These are phyloP conservation scores for Enteromius trimaculatus DNA, from an alignment of 2,797 vertebrate species.

Conservation along the genomic window DNA sequence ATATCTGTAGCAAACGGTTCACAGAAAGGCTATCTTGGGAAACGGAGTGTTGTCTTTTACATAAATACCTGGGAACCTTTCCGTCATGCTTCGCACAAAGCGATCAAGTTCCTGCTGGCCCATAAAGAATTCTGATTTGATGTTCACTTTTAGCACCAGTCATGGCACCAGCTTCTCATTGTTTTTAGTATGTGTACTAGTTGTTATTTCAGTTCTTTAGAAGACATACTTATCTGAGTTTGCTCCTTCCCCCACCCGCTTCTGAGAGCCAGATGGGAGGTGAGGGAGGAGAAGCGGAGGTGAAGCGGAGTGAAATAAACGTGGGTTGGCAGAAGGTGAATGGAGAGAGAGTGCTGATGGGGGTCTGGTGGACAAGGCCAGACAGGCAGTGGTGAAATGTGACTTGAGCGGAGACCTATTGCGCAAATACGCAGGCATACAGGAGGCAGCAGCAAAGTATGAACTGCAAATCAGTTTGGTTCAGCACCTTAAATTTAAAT, in stretches of 20 bases:
- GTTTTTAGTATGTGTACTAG: neutral
- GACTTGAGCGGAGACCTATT: slow-evolving; percentile 23
- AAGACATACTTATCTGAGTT: neutral
- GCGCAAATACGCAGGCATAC: neutral
- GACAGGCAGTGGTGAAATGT: slow-evolving; percentile 61
- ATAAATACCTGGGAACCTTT: slow-evolving; percentile 1
- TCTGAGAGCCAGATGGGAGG: slow-evolving; percentile 63
- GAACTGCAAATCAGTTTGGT: neutral
- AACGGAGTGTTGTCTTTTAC: neutral
- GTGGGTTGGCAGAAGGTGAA: slow-evolving; percentile 49
- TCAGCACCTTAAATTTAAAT: neutral
- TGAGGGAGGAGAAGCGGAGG: slow-evolving; percentile 32
- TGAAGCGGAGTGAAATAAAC: slow-evolving; percentile 41
- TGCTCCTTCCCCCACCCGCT: slow-evolving; percentile 43
- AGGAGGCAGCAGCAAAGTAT: neutral
- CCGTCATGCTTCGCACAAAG: neutral
- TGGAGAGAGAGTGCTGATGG: slow-evolving; percentile 13
- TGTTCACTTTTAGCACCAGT: neutral
- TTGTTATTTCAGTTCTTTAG: neutral
- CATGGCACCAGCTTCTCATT: neutral
- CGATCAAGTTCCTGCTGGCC: slow-evolving; percentile 15
- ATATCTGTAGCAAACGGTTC: slow-evolving; percentile 32
- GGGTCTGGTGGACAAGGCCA: slow-evolving; percentile 8
- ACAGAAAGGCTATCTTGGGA: slow-evolving; percentile 20
- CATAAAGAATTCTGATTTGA: neutral